Evolutionary conservation across 2,113 vertebrate species (phyloP), one percentile per base, ranked within the genome.

Genomic region (Cryptomyrus ogoouensis): DNA sequence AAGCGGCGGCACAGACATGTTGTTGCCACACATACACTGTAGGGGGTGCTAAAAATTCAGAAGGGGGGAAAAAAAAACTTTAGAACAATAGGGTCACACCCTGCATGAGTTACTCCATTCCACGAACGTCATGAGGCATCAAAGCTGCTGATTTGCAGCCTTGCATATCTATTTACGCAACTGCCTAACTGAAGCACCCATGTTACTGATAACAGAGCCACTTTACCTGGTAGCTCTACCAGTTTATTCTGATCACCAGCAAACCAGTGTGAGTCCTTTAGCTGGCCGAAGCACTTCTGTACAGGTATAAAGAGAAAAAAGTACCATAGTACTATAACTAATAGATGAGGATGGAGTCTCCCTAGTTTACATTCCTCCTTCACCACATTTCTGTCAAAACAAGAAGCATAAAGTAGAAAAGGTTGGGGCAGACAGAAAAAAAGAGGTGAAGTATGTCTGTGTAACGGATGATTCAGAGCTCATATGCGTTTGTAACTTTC

Each of bases 21-120:
- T 99, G 97, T 99, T 99, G 96, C 98, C 98, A 96, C 98, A 99
- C 98, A 99, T 99, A 98, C 98, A 99, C 97, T 92, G 96, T 93
- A 96, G 93, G 95, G 95, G 94, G 91, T 95, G 94, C 94, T 96
- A 92, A 91, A 95, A 94, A 85, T 50, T 87, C 0, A 0, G 90
- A 70, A 24, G 13, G 49, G 27, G 3, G 21, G 1, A 31, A 46
- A 47, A 58, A 56, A 80, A 70, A 15, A 19, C 21, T 88, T 17
- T 46, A 31, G 50, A 39, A 85, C 39, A 70, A 80, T 13, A 80
- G 21, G 5, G 21, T 39, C 49, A 74, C 66, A 50, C 62, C 85
- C 50, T 5, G 31, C 19, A 9, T 3, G 27, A 19, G 15, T 15
- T 87, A n/a, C 27, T 56, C 27, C 85, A 87, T 13, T 53, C 50